These are phyloP conservation scores for Folsomia candida DNA, from an alignment of 2,888 invertebrate genomes.

Conservation along the genomic window DNA sequence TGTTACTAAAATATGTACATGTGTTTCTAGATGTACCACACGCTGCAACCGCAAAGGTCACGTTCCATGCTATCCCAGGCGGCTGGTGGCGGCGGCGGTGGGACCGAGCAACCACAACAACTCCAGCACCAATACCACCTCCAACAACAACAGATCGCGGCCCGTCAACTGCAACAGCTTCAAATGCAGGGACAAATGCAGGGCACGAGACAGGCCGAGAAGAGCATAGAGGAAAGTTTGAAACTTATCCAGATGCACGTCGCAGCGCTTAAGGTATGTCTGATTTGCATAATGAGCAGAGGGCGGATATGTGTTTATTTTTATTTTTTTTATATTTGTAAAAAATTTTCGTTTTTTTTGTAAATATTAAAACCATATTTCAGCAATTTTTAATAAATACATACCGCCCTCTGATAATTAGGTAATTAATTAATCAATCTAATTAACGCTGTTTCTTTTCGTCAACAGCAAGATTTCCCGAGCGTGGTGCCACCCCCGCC, in stretches of 20 bases:
- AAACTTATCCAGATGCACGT: conserved; percentile 54
- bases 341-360: not conserved
- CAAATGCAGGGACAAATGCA: conserved; percentile 46
- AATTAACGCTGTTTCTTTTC: conserved; percentile 13
- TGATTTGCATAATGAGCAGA: no score
- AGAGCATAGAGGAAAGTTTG: conserved; percentile 54
- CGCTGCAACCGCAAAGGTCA: conserved; percentile 47
- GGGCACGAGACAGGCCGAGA: conserved; percentile 51
- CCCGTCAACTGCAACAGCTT: conserved; percentile 41
- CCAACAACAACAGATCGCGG: conserved; percentile 44
- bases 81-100: conserved; percentile 32
- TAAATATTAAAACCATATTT: no score
- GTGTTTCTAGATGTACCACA: conserved; percentile 46
- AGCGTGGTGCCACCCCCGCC: conserved; percentile 64
- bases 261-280: conserved; percentile 52
- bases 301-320: no score
- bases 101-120: conserved; percentile 52
- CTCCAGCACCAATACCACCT: conserved; percentile 47
- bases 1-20: conserved; percentile 29
- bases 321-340: not conserved
- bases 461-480: conserved; percentile 47
- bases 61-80: conserved; percentile 42
- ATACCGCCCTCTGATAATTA: no score
- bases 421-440: not conserved
- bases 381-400: no score